Percentiles rank a stretch among this genome's conserved stretches.
Evolutionary conservation across 1,140 invertebrate species (phyloP).

Genomic region (Acyrthosiphon pisum): DNA sequence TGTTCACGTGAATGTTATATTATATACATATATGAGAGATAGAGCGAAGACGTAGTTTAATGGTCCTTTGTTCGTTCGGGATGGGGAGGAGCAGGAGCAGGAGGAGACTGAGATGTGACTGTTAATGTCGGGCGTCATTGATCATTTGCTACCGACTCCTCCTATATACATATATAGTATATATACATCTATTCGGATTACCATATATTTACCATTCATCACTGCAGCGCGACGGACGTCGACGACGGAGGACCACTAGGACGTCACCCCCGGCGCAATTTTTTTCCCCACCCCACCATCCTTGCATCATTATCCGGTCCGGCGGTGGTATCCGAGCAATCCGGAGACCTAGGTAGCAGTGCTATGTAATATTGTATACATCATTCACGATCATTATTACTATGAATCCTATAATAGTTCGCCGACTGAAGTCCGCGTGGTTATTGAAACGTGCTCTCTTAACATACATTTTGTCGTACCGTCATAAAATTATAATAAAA

Average conservation of each 20-base stretch:
- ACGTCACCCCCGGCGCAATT: background rate
- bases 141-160: constrained; percentile 48
- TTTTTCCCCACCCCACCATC: background rate
- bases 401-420: background rate
- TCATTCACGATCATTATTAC: background rate
- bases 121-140: constrained; percentile 51
- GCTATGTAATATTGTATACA: background rate
- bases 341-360: background rate
- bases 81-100: background rate
- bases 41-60: constrained; percentile 30
- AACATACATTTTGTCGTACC: background rate
- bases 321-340: background rate
- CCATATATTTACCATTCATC: constrained; percentile 53
- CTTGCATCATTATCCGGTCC: background rate
- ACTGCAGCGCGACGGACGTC: background rate
- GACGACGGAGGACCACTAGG: background rate
- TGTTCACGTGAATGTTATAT: background rate
- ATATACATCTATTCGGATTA: constrained; percentile 25
- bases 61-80: constrained; percentile 29
- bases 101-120: background rate
- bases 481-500: background rate
- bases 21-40: background rate
- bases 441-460: background rate
- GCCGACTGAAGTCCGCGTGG: background rate
- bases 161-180: background rate